Conservation (phyloP, 2,113 vertebrate species). For the Condylura cristata region DNA sequence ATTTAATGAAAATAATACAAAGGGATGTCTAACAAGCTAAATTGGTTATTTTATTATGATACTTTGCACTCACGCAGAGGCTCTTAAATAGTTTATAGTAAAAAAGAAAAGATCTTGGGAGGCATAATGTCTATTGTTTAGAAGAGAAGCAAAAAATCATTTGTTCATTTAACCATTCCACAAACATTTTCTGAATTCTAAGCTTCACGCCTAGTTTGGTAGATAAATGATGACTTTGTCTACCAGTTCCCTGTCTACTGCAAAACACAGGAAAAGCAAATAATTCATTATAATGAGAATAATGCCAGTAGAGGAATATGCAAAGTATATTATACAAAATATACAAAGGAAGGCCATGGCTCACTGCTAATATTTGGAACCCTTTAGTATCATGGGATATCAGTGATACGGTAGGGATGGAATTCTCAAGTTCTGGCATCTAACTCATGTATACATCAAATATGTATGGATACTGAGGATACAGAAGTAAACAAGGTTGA, state of each 20-base stretch:
- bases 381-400: background rate
- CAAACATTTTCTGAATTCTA: slow-evolving; percentile 15
- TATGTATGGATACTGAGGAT: background rate
- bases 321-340: background rate
- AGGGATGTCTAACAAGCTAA: slow-evolving; percentile 54
- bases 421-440: background rate
- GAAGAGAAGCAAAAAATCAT: slow-evolving; percentile 51
- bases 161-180: slow-evolving; percentile 15
- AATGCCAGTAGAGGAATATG: background rate
- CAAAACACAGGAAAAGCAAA: background rate
- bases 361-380: background rate
- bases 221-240: background rate
- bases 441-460: slow-evolving; percentile 13
- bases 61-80: slow-evolving; percentile 6
- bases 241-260: background rate
- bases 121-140: slow-evolving; percentile 2
- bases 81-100: slow-evolving; percentile 33
- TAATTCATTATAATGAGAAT: background rate
- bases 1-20: slow-evolving; percentile 71
- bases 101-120: slow-evolving; percentile 54
- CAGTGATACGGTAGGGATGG: background rate
- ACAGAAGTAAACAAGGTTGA: background rate
- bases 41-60: slow-evolving; percentile 64
- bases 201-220: background rate
- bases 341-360: background rate